Percentiles rank a stretch among this genome's conserved stretches.
Evolutionary conservation across 92 coral and sea anemone species (phyloP).

Genomic region (Actinostola sp.): DNA sequence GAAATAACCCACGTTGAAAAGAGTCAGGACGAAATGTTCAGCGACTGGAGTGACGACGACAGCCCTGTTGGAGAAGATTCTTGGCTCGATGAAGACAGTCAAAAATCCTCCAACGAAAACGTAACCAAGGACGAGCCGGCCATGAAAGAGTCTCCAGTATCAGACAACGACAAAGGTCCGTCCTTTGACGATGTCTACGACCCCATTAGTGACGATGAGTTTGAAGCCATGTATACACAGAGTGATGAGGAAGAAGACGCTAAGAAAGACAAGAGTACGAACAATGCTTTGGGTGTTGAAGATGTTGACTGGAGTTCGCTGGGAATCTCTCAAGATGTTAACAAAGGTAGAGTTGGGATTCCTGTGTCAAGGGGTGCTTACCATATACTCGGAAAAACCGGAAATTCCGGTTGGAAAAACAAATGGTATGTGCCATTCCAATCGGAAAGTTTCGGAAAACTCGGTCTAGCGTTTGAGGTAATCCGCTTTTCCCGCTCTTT

Average conservation of each 20-base stretch:
- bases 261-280: conserved; percentile 32
- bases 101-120: conserved; percentile 55
- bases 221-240: conserved; percentile 90
- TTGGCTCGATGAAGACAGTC: conserved; percentile 72
- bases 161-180: conserved; percentile 53
- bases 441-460: too few relatives aligned
- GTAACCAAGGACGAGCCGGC: not conserved
- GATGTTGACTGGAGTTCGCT: conserved; percentile 98
- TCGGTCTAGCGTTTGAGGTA: too few relatives aligned
- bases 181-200: conserved; percentile 97
- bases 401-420: too few relatives aligned
- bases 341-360: conserved; percentile 45
- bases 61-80: conserved; percentile 83
- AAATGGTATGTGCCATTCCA: too few relatives aligned
- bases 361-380: too few relatives aligned
- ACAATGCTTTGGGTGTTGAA: conserved; percentile 77
- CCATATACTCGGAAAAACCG: too few relatives aligned
- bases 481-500: too few relatives aligned
- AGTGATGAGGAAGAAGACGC: conserved; percentile 73
- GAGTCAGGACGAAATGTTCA: conserved; percentile 72
- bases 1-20: conserved; percentile 31
- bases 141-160: conserved; percentile 10
- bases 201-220: conserved; percentile 98
- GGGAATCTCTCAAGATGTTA: conserved; percentile 56
- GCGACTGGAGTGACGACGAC: conserved; percentile 98